Percentiles rank a stretch among this genome's conserved stretches.
phyloP scores from a whole-genome alignment of 2,888 invertebrate genomes.

The Caenorhabditis auriculariae region DNA sequence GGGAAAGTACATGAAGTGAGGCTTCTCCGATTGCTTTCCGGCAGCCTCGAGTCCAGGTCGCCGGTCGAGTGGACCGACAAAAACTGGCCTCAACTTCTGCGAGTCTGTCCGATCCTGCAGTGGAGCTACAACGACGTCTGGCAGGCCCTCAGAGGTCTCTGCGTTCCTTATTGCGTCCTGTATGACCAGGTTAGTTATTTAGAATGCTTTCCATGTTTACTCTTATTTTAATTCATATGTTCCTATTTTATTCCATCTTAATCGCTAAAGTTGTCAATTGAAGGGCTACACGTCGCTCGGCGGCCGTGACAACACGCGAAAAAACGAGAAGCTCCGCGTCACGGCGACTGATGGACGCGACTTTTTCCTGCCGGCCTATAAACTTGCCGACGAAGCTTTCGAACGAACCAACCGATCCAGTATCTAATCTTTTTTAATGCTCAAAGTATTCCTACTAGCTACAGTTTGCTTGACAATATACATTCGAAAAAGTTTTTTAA shows the following conservation, averaged over 20 bases:
- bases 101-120: slow-evolving; percentile 67
- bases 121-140: slow-evolving; percentile 76
- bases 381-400: slow-evolving; percentile 34
- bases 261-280: neutral
- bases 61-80: slow-evolving; percentile 73
- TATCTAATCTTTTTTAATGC: slow-evolving; percentile 10
- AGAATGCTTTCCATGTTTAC: neutral
- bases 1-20: slow-evolving; percentile 48
- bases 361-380: slow-evolving; percentile 49
- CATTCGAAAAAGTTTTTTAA: too few species aligned
- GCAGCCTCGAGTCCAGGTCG: slow-evolving; percentile 22
- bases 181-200: slow-evolving; percentile 72
- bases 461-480: too few species aligned
- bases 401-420: slow-evolving; percentile 32
- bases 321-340: slow-evolving; percentile 26
- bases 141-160: slow-evolving; percentile 78
- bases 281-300: slow-evolving; percentile 87
- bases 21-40: too few species aligned
- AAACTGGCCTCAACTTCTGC: slow-evolving; percentile 85
- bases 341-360: slow-evolving; percentile 21
- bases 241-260: neutral
- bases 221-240: slow-evolving; percentile 1
- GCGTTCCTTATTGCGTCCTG: slow-evolving; percentile 84
- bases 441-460: too few species aligned
- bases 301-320: slow-evolving; percentile 76